These are phyloP conservation scores for Eulemur albifrons DNA, from an alignment of 2,797 vertebrate genomes.

Conservation along the genomic window DNA sequence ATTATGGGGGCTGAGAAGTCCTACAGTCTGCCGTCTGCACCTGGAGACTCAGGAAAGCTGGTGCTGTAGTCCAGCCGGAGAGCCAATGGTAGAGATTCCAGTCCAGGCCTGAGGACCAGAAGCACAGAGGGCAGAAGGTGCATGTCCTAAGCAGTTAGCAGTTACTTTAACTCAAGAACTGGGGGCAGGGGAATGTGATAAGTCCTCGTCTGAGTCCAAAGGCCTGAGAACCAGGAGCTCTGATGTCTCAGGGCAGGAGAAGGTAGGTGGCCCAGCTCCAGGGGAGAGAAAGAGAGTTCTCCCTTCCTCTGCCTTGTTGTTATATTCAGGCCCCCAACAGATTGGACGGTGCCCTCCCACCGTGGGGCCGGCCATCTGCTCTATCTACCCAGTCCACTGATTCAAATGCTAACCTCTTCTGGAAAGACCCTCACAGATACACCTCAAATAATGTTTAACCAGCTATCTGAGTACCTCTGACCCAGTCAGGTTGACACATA, in stretches of 20 bases:
- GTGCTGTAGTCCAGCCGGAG: not conserved
- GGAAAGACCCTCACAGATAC: not conserved
- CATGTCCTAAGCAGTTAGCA: not conserved
- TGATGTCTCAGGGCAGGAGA: not conserved
- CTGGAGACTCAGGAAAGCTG: not conserved
- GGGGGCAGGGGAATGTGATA: not conserved
- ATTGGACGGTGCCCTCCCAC: not conserved
- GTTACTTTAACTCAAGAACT: not conserved
- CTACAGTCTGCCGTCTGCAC: not conserved
- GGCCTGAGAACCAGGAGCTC: not conserved
- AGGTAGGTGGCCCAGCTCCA: not conserved
- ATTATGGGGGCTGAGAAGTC: not conserved
- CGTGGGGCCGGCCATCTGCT: rapidly evolving
- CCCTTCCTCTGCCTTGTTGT: no score
- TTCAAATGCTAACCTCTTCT: not conserved
- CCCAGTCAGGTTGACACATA: not conserved
- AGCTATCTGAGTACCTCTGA: not conserved
- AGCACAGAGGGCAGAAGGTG: not conserved
- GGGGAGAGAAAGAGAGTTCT: not conserved
- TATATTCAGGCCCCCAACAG: not conserved
- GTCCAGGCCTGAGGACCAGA: not conserved
- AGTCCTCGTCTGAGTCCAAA: not conserved
- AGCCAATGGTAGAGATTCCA: not conserved
- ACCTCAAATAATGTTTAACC: not conserved
- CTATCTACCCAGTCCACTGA: not conserved